Conservation (phyloP, 1,140 invertebrate genomes). For the Mya arenaria region DNA sequence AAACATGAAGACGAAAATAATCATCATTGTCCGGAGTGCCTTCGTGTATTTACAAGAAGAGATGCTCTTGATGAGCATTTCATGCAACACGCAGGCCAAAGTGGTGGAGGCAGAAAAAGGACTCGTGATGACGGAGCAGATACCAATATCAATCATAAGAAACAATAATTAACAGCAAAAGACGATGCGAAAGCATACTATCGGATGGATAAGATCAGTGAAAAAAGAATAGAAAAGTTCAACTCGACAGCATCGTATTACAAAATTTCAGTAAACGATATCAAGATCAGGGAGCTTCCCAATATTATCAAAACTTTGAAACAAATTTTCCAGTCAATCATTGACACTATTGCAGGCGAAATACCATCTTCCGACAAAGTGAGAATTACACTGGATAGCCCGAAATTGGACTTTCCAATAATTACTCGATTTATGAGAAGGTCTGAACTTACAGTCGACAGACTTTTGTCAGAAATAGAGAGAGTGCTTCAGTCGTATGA, state of each 20-base stretch:
- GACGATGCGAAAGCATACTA: not conserved
- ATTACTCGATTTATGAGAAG: not conserved
- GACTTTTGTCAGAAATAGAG: constrained; percentile 10
- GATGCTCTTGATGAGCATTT: not conserved
- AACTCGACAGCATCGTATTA: constrained; percentile 15
- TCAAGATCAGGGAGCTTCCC: constrained; percentile 18
- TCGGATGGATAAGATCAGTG: not conserved
- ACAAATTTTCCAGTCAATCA: not conserved
- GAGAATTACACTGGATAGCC: not conserved
- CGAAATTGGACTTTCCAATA: constrained; percentile 29
- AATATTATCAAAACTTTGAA: not conserved
- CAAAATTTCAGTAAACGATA: not conserved
- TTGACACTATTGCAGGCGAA: not conserved
- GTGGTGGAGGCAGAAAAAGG: not conserved
- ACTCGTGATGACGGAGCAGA: not conserved
- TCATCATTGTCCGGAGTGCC: constrained; percentile 22
- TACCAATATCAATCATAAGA: no score
- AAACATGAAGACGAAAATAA: constrained; percentile 6
- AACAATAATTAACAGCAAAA: not conserved
- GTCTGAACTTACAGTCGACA: not conserved
- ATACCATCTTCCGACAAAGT: not conserved
- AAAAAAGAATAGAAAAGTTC: constrained; percentile 1
- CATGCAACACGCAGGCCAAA: not conserved
- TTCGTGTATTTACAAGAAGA: constrained; percentile 4
- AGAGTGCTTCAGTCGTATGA: constrained; percentile 27